A percentile compares a stretch with the other conserved stretches of the same genome.
Evolutionary conservation across 2,888 invertebrate species (phyloP).

Genomic region (Hermaeophaga mercurialis): DNA sequence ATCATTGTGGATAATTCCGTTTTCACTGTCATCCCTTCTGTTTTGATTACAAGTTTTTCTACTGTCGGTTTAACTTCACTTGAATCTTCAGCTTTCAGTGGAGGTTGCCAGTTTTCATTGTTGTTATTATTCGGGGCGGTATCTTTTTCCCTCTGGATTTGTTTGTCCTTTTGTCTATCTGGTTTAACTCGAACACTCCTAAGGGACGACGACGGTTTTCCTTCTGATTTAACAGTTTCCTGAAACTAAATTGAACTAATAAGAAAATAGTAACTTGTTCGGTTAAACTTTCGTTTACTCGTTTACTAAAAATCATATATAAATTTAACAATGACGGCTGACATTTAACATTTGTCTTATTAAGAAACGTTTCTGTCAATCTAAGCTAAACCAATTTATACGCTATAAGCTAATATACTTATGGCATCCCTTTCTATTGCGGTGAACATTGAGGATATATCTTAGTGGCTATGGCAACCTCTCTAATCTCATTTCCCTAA

Average conservation of each 20-base stretch:
- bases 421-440: no score
- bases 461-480: no score
- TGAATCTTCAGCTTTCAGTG: constrained; percentile 35
- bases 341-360: no score
- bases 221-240: constrained; percentile 50
- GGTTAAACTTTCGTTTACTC: no score
- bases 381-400: no score
- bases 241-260: constrained; percentile 6
- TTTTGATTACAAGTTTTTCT: constrained; percentile 35
- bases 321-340: no score
- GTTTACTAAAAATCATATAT: no score
- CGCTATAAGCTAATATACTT: no score
- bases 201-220: constrained; percentile 62
- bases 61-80: constrained; percentile 36
- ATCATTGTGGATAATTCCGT: constrained; percentile 29
- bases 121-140: constrained; percentile 33
- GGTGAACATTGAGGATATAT: no score
- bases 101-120: constrained; percentile 31
- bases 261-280: no score
- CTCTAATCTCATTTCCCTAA: no score
- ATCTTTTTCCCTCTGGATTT: constrained; percentile 38
- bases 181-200: constrained; percentile 73
- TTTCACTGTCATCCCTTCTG: constrained; percentile 34
- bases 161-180: constrained; percentile 57
- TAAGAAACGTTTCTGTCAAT: no score